A percentile compares a stretch with the other conserved stretches of the same genome.
Conservation (phyloP, 2,113 vertebrate species). For the Aleadryas rufinucha region DNA sequence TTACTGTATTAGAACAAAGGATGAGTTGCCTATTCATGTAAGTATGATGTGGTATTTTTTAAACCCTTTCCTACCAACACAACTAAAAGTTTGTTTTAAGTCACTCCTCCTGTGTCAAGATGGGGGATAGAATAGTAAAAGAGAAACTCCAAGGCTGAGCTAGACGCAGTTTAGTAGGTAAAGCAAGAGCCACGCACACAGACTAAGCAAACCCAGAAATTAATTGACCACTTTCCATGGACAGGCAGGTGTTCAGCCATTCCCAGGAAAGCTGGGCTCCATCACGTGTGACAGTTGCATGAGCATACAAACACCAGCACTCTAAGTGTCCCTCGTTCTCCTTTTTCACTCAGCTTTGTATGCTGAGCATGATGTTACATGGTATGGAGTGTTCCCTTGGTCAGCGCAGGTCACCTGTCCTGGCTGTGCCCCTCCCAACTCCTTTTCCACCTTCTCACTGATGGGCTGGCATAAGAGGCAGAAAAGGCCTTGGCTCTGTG, state of each 20-base stretch:
- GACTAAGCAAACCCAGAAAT: not conserved
- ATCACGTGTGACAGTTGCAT: not conserved
- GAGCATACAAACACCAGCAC: no score
- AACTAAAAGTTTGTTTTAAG: not conserved
- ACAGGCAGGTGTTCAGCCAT: not conserved
- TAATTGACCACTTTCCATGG: not conserved
- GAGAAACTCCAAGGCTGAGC: not conserved
- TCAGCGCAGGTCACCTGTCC: not conserved
- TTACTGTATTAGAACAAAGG: constrained; percentile 66
- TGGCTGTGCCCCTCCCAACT: not conserved
- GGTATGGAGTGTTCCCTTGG: not conserved
- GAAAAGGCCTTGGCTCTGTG: not conserved
- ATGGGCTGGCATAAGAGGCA: not conserved
- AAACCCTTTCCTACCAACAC: not conserved
- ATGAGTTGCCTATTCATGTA: constrained; percentile 72
- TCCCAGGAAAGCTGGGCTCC: not conserved
- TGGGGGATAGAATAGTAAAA: not conserved
- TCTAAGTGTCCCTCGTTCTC: fast-evolving
- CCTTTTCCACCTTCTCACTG: not conserved
- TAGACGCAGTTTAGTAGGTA: not conserved
- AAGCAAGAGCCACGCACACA: not conserved
- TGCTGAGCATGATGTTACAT: not conserved
- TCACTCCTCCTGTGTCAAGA: not conserved
- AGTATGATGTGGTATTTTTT: not conserved
- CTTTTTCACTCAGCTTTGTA: not conserved